Evolutionary conservation across 2,113 vertebrate species (phyloP), one percentile per base, ranked within the genome.

Genomic region (Burhinus oedicnemus): DNA sequence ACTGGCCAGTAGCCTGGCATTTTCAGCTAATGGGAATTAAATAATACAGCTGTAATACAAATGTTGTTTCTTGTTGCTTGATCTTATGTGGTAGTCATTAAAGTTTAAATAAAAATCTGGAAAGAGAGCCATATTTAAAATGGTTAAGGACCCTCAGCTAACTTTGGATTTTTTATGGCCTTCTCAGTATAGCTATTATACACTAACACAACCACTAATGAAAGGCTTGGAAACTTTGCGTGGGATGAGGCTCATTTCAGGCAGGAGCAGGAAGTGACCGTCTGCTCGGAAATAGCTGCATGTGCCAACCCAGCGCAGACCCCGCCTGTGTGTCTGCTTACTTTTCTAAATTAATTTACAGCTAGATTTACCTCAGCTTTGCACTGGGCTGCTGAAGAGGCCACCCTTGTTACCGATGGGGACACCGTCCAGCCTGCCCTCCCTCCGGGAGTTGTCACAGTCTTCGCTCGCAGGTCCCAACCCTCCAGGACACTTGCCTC

Each of bases 121-220:
- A 95, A 97, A 92, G 83, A 70, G 38, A 97, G 92, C 61, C 85
- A 51, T 52, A 74, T 81, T 96, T 96, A 93, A 97, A 93, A 97
- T 87, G 91, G 97, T 95, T 93, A 97, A 97, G 93, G 97, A 98
- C 95, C 95, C 96, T 97, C 95, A 94, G 96, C 98, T 97, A 98
- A 97, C 97, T 97, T 97, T 97, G 96, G 95, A 97, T 96, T 98
- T 98, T 99, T 98, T 98, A 98, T 97, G 98, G 96, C 95, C 98
- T 97, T 96, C 97, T 98, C 98, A 98, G 99, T 98, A 98, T 97
- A 98, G 97, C 97, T 97, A 97, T 99, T 98, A 98, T 97, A 96
- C 97, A 97, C 97, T 98, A 98, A 98, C 98, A 98, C 97, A 98
- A 98, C 98, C 98, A 92, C 98, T 98, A 99, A 99, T 98, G 98